Percentiles rank a stretch among this genome's conserved stretches.
These are phyloP conservation scores for Elaphurus davidianus DNA, from an alignment of 2,113 vertebrate genomes.

Conservation along the genomic window DNA sequence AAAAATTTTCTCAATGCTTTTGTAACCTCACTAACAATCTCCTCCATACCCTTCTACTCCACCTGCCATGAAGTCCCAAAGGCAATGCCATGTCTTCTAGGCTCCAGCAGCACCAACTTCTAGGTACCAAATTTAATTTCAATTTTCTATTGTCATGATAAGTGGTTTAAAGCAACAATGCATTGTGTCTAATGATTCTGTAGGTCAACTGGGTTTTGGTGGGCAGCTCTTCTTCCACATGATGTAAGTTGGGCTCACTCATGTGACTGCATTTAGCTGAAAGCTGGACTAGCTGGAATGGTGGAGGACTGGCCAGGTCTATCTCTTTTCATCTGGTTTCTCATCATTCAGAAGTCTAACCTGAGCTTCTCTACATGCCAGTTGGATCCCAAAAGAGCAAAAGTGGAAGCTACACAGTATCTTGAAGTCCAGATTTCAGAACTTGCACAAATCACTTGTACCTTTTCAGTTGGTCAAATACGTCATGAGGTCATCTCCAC, in stretches of 20 bases:
- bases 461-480: not conserved
- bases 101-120: not conserved
- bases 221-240: not conserved
- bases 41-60: not conserved
- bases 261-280: too few relatives aligned
- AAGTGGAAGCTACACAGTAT: not conserved
- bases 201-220: not conserved
- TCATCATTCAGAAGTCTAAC: not conserved
- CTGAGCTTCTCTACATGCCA: not conserved
- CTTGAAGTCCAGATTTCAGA: not conserved
- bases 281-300: not conserved
- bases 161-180: not conserved
- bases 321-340: not conserved
- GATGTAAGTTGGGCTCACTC: too few relatives aligned
- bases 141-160: not conserved
- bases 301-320: too few relatives aligned
- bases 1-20: not conserved
- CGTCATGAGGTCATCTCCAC: not conserved
- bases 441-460: not conserved
- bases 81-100: not conserved
- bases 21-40: not conserved
- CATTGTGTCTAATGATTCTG: rapidly evolving
- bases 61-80: not conserved
- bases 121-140: not conserved
- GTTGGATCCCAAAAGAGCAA: not conserved